Percentiles rank a stretch among this genome's conserved stretches.
These are phyloP conservation scores for Rhagium mordax DNA, from an alignment of 2,888 invertebrate species.

Conservation along the genomic window DNA sequence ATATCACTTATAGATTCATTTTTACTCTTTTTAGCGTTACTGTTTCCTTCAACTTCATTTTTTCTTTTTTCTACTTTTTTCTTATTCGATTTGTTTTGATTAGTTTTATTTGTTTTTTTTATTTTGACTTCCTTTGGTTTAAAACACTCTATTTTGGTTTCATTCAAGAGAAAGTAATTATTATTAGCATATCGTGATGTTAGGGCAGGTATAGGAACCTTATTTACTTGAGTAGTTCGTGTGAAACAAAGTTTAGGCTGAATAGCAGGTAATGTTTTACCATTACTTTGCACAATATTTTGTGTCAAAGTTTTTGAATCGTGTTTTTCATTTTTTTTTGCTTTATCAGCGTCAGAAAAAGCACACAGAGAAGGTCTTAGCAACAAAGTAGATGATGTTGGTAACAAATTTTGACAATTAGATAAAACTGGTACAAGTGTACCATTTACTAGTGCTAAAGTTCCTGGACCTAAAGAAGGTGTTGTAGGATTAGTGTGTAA, in stretches of 20 bases:
- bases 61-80: slow-evolving; percentile 35
- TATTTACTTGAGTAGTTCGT: slow-evolving; percentile 67
- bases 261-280: slow-evolving; percentile 33
- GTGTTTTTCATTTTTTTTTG: not conserved
- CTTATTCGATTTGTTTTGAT: slow-evolving; percentile 27
- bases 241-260: slow-evolving; percentile 61
- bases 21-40: slow-evolving; percentile 37
- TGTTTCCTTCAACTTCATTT: slow-evolving; percentile 32
- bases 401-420: slow-evolving; percentile 55
- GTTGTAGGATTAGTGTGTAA: slow-evolving; percentile 52
- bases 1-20: slow-evolving; percentile 36
- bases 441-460: slow-evolving; percentile 67
- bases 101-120: not conserved
- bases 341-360: not conserved
- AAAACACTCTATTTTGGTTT: slow-evolving; percentile 40
- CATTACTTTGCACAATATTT: not conserved
- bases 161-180: slow-evolving; percentile 35
- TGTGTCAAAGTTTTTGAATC: slow-evolving; percentile 18
- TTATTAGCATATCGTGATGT: slow-evolving; percentile 61
- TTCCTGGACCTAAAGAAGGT: slow-evolving; percentile 64
- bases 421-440: slow-evolving; percentile 64
- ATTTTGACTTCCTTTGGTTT: slow-evolving; percentile 30
- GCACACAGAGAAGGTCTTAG: not conserved
- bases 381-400: slow-evolving; percentile 48
- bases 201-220: slow-evolving; percentile 68